A percentile compares a stretch with the other conserved stretches of the same genome.
Conservation (phyloP, 2,888 invertebrate genomes). For the Scelioninae gen. 1 region DNA sequence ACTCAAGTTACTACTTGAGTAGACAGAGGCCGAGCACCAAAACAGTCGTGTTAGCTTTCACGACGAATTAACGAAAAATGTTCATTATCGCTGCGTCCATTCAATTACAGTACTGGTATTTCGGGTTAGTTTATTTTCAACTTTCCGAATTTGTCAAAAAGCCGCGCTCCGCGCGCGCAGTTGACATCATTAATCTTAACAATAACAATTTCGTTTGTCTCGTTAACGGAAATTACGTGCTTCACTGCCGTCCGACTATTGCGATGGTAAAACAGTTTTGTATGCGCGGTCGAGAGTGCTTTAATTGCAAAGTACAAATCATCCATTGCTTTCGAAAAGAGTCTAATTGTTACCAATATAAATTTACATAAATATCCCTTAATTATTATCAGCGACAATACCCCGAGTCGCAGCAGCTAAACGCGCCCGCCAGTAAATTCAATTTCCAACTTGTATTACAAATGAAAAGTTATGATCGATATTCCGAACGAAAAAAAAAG, state of each 20-base stretch:
- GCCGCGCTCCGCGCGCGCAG: background rate
- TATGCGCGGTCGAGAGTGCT: constrained; percentile 54
- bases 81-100: constrained; percentile 32
- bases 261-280: constrained; percentile 43
- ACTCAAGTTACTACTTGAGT: background rate
- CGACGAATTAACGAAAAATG: constrained; percentile 43
- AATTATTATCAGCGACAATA: constrained; percentile 36
- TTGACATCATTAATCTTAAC: constrained; percentile 65
- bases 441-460: constrained; percentile 44
- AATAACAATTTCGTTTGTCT: constrained; percentile 70
- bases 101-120: constrained; percentile 46
- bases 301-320: constrained; percentile 68
- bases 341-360: constrained; percentile 58
- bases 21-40: no score
- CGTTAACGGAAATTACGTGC: constrained; percentile 67
- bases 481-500: constrained; percentile 1
- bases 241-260: constrained; percentile 47
- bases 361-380: constrained; percentile 61
- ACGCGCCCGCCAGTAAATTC: background rate
- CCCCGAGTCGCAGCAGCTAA: background rate
- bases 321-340: constrained; percentile 50
- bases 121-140: constrained; percentile 34
- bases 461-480: constrained; percentile 28
- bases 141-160: constrained; percentile 60
- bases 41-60: constrained; percentile 31